These are phyloP conservation scores for Lepidocyrtinus sp. DNA, from an alignment of 2,888 invertebrate species.

Conservation along the genomic window DNA sequence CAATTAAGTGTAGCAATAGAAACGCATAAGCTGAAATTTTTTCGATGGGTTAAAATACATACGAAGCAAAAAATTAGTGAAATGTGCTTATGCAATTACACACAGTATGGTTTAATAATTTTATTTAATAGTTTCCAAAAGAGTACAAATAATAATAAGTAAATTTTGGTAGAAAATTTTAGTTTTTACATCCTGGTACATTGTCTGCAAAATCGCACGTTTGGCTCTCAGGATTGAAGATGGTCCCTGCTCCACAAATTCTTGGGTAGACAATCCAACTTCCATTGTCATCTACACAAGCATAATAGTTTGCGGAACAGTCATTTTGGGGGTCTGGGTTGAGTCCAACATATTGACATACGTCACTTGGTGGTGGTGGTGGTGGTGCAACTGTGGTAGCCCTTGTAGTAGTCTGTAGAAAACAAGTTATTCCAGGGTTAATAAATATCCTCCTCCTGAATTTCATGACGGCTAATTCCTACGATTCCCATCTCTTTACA, in stretches of 20 bases:
- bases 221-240: constrained; percentile 44
- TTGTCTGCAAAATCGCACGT: constrained; percentile 48
- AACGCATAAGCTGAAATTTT: no score
- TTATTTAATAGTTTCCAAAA: no score
- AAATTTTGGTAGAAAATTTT: no score
- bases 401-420: background rate
- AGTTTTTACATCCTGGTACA: constrained; percentile 63
- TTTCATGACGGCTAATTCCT: background rate
- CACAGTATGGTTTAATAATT: no score
- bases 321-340: constrained; percentile 57
- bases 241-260: constrained; percentile 56
- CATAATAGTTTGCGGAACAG: constrained; percentile 53
- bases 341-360: constrained; percentile 58
- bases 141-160: no score
- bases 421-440: background rate
- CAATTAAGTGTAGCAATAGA: no score
- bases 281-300: constrained; percentile 41
- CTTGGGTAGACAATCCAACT: constrained; percentile 38
- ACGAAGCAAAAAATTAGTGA: no score
- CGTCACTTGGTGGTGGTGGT: constrained; percentile 25
- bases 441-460: background rate
- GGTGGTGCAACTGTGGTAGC: constrained; percentile 35
- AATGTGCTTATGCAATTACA: no score
- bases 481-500: background rate
- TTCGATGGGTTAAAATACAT: no score